Evolutionary conservation across 2,113 vertebrate species (phyloP).

Genomic region (Ptilorrhoa leucosticta): DNA sequence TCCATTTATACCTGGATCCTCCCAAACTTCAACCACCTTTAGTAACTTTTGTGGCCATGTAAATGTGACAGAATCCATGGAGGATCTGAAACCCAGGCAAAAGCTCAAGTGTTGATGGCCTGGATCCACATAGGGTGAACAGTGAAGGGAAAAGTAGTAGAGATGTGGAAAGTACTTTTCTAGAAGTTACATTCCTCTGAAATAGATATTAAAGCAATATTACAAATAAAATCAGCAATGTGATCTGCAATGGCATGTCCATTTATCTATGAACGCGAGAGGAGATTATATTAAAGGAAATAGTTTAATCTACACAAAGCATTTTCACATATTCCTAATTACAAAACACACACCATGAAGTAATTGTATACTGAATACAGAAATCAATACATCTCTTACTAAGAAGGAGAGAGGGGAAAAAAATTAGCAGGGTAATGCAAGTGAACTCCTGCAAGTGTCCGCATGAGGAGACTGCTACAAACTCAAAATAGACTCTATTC

Average conservation of each 20-base stretch:
- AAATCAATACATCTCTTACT: constrained; percentile 42
- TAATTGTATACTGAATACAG: constrained; percentile 39
- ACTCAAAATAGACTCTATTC: background rate
- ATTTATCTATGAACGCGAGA: constrained; percentile 2
- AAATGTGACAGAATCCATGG: background rate
- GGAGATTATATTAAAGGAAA: constrained; percentile 51
- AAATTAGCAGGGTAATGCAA: background rate
- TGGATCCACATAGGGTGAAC: background rate
- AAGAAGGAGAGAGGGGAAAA: background rate
- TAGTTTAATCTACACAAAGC: constrained; percentile 39
- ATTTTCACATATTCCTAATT: constrained; percentile 39
- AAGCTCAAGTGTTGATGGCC: constrained; percentile 8
- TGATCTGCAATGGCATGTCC: background rate
- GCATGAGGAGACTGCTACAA: background rate
- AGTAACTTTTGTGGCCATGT: background rate
- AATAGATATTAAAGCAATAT: constrained; percentile 47
- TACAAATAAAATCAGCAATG: constrained; percentile 42
- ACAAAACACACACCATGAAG: constrained; percentile 28
- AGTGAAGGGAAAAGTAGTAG: constrained; percentile 10
- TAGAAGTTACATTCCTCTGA: constrained; percentile 50
- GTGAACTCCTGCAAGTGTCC: background rate
- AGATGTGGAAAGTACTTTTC: constrained; percentile 28
- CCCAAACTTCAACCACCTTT: background rate
- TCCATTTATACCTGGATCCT: background rate
- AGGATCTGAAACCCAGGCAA: background rate